Conservation (phyloP, 2,113 vertebrate genomes). For the Dicerorhinus sumatrensis region DNA sequence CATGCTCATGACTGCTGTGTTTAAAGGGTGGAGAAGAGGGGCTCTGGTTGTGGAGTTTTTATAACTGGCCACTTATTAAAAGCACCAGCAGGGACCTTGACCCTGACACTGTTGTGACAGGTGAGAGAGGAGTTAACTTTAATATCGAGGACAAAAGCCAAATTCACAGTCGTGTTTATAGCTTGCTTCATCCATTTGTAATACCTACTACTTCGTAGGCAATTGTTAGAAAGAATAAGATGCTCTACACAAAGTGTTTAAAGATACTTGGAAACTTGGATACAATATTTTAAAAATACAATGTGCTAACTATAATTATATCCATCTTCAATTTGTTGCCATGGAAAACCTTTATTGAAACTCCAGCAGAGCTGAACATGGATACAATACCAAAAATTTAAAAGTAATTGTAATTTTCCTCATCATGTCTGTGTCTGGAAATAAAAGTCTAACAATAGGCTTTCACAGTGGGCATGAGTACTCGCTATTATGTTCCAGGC, state of each 20-base stretch:
- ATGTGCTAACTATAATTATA: neutral
- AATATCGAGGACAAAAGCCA: neutral
- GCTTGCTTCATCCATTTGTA: neutral
- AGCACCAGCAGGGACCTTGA: neutral
- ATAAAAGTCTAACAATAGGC: neutral
- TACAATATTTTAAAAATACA: neutral
- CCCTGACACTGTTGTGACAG: neutral
- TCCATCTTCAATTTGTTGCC: neutral
- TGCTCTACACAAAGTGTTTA: neutral
- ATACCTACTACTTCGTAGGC: neutral
- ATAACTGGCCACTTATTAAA: neutral
- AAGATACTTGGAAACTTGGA: neutral
- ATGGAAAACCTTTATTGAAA: neutral
- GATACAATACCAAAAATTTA: neutral
- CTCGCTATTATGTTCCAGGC: neutral
- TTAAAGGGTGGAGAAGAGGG: neutral
- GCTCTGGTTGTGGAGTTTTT: neutral
- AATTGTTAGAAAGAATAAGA: constrained; percentile 19
- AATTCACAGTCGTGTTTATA: neutral
- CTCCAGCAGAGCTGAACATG: neutral
- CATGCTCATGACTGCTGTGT: neutral
- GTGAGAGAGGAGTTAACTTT: neutral
- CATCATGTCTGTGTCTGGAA: neutral
- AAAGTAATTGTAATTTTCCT: constrained; percentile 14
- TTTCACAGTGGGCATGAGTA: neutral